Evolutionary conservation across 1,140 invertebrate species (phyloP), one percentile per base, ranked within the genome.

Genomic region (Ostrea denselamellosa): DNA sequence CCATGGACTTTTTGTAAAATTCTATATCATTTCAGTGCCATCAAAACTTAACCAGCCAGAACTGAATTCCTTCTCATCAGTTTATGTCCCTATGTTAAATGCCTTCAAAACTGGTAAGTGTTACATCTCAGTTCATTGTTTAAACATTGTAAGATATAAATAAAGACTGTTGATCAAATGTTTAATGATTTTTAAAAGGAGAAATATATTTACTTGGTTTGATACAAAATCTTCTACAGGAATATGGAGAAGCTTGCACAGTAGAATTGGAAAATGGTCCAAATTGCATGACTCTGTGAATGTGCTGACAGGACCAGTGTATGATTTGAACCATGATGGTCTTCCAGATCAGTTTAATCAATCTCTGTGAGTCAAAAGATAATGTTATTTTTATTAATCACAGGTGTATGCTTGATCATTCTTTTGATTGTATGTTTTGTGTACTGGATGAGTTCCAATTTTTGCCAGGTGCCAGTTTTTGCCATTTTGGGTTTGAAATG

Each of bases 281-380:
- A 19, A 14, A 0, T 28, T 65, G 14, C 86, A 82, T 68, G 25
- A 68, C 28, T 10, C 19, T 12, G 14, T 92, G 44, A 88, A 84
- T 65, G 88, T 92, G 10, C 85, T 89, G 54, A 82, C 83, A 9
- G 91, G 91, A 22, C 91, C 91, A 12, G 81, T 90, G 12, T 92
- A 87, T 89, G 91, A 92, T 62, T 88, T 88, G 65, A 83, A 91
- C 28, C 34, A 62, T 54, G 88, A 92, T 83, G 90, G 90, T 9
- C 62, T 86, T 12, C 62, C 84, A 44, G 90, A 92, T 62, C 68
- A 77, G 68, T 77, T 77, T 34, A 77, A 77, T 34, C 68, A 77
- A 34, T 77, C 68, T 10, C 9, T 28, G 68, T 77, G 28, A 77
- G 68, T 28, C 28, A 34, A 25, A 68, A 10, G 34, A 44, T 44